Evolutionary conservation across 1,140 invertebrate species (phyloP), one percentile per base, ranked within the genome.

Genomic region (Diplogasteroides magnus): DNA sequence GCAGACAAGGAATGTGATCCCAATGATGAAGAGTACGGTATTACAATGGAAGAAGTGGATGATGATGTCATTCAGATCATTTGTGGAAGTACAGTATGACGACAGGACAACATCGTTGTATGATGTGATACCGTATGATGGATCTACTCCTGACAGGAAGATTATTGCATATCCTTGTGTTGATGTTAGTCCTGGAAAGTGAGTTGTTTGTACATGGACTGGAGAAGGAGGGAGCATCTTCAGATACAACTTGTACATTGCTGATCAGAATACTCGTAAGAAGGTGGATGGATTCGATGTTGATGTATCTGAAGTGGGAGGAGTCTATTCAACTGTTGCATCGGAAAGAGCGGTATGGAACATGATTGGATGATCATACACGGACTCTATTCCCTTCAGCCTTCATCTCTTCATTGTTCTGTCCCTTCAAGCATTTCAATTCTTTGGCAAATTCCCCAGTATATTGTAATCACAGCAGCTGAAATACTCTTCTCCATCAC

Each of bases 401-500:
- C 19, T 11, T 48, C 37, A 48, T 6, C 37, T 48, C 37, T 48
- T 48, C 37, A 48, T 48, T 19, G 37, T 11, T 48, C 37, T 6
- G 37, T 48, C 19, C 37, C 37, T 48, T 19, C 37, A 23, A 82
- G 83, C 61, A 48, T 48, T 19, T 48, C 37, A 6, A 69, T 70
- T 31, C 66, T 69, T 23, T 70, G 66, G 65, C 68, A 70, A 27
- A 32, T 70, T 6, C 68, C 68, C 6, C 68, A 70, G 31, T 69
- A 57, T 31, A 15, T 71, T 55, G 37, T 70, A 29, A 48, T 70
- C 68, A 69, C 68, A 2, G 66, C 66, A 27, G 68, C 25, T 27
- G 68, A 70, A 68, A 69, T 70, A n/a, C 68, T 70, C 65, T 70
- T 70, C 68, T 68, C 68, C 3, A 48, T 70, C 48, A 70, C 68